These are phyloP conservation scores for Mungos mungo DNA, from an alignment of 2,113 vertebrate species.

Conservation along the genomic window DNA sequence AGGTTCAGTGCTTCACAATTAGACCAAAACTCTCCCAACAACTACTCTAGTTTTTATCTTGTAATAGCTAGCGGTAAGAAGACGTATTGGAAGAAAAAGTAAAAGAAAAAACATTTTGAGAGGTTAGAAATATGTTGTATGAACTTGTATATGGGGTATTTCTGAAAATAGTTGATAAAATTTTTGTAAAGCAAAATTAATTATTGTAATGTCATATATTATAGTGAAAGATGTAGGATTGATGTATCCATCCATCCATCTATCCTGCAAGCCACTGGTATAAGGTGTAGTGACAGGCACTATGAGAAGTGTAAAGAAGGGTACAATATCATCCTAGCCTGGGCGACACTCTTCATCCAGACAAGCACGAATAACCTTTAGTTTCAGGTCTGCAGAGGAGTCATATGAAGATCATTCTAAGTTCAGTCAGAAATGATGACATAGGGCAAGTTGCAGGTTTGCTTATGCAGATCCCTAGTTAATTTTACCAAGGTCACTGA, in stretches of 20 bases:
- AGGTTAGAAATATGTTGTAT: neutral
- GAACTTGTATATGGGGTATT: neutral
- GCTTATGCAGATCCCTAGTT: neutral
- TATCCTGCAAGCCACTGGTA: neutral
- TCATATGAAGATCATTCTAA: neutral
- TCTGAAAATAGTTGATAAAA: neutral
- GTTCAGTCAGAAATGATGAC: neutral
- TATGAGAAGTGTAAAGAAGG: neutral
- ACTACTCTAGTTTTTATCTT: conserved; percentile 9
- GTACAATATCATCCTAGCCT: neutral
- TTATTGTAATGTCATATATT: neutral
- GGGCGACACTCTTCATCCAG: neutral
- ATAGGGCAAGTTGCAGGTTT: neutral
- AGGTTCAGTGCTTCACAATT: neutral
- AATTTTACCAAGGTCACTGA: neutral
- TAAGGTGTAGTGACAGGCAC: neutral
- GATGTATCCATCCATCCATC: neutral
- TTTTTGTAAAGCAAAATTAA: neutral
- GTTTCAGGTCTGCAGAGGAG: neutral
- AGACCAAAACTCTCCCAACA: neutral
- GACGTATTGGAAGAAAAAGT: neutral
- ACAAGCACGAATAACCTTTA: neutral
- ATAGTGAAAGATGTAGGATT: neutral
- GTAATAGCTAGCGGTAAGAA: neutral
- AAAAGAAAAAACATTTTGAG: neutral